Percentiles rank a stretch among this genome's conserved stretches.
Evolutionary conservation across 2,888 invertebrate genomes (phyloP).

Genomic region (Tipula lateralis): DNA sequence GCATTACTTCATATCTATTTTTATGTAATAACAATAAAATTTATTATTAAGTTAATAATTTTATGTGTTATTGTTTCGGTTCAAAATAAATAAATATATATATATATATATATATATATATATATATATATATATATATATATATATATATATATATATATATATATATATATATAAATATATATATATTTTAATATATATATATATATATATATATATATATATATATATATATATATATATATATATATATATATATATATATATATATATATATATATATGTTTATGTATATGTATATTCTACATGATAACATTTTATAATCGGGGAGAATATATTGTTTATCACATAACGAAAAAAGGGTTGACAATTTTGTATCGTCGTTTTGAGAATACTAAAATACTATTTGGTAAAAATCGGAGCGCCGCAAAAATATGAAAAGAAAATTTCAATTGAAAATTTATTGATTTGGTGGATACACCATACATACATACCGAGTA

Average conservation of each 20-base stretch:
- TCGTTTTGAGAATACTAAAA: slow-evolving; percentile 26
- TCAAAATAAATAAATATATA: not conserved
- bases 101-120: not conserved
- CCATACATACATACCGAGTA: not conserved
- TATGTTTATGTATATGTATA: not conserved
- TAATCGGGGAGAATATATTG: not conserved
- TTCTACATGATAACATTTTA: too few relatives aligned
- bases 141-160: not conserved
- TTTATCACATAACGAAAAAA: not conserved
- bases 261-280: too few relatives aligned
- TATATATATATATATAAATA: not conserved
- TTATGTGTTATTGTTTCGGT: not conserved
- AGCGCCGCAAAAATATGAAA: not conserved
- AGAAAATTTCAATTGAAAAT: not conserved
- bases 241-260: not conserved
- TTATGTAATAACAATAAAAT: slow-evolving; percentile 24
- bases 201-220: not conserved
- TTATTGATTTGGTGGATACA: not conserved
- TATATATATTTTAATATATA: too few relatives aligned
- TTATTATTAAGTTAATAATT: slow-evolving; percentile 1
- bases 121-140: not conserved
- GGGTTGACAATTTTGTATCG: slow-evolving; percentile 27
- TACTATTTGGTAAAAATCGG: not conserved
- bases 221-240: not conserved
- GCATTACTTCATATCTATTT: slow-evolving; percentile 5